Percentiles rank a stretch among this genome's conserved stretches.
Evolutionary conservation across 2,113 vertebrate genomes (phyloP).

Genomic region (Excalfactoria chinensis): DNA sequence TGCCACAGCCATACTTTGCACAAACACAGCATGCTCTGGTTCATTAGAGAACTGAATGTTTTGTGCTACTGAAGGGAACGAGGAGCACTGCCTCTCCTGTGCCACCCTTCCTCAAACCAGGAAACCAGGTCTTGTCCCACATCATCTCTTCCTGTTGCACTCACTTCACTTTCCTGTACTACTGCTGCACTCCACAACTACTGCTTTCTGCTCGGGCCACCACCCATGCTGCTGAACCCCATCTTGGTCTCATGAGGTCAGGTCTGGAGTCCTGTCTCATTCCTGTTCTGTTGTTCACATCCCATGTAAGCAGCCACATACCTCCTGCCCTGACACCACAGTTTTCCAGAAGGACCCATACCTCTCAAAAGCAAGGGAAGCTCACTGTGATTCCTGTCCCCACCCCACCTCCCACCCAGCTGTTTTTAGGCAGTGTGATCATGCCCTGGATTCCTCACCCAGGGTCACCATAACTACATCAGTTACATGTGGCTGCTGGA

Average conservation of each 20-base stretch:
- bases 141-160: background rate
- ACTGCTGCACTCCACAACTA: background rate
- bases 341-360: background rate
- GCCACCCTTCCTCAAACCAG: too few species aligned
- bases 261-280: background rate
- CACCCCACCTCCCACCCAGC: too few species aligned
- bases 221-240: too few species aligned
- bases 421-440: background rate
- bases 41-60: background rate
- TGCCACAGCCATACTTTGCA: background rate
- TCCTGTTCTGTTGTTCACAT: background rate
- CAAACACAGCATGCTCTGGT: background rate
- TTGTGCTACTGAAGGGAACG: background rate
- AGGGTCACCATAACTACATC: background rate
- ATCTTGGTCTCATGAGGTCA: background rate
- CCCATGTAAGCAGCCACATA: background rate
- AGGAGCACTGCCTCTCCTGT: background rate
- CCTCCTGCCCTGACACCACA: background rate
- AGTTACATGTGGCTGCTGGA: background rate
- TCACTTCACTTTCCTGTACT: background rate
- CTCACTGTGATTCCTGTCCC: background rate
- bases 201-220: background rate
- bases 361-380: background rate
- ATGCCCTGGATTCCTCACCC: background rate
- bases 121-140: background rate